These are phyloP conservation scores for Paragorgia papillata DNA, from an alignment of 92 coral and sea anemone species.

Conservation along the genomic window DNA sequence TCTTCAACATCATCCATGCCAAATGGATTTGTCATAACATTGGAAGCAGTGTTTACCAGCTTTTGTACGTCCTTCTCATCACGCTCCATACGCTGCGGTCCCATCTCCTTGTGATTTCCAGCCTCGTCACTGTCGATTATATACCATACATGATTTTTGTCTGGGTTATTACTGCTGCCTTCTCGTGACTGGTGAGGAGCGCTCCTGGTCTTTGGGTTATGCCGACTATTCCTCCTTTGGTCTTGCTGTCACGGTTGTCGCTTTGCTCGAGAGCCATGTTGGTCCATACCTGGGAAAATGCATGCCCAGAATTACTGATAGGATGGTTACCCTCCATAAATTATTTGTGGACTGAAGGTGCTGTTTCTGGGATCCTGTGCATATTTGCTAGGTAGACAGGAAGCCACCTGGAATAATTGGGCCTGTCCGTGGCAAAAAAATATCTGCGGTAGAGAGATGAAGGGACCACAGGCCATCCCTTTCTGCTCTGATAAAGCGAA, in stretches of 20 bases:
- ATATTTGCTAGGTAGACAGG: constrained; percentile 70
- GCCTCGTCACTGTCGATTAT: constrained; percentile 21
- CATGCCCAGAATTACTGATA: constrained; percentile 48
- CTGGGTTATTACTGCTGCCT: constrained; percentile 55
- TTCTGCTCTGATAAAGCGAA: constrained; percentile 66
- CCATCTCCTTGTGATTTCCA: constrained; percentile 67
- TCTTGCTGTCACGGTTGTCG: constrained; percentile 72
- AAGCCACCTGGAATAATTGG: constrained; percentile 67
- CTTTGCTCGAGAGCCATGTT: constrained; percentile 68
- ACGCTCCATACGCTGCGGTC: constrained; percentile 48
- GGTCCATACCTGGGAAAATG: constrained; percentile 56
- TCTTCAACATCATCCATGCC: constrained; percentile 45
- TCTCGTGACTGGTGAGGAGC: constrained; percentile 50
- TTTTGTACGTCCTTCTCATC: constrained; percentile 61
- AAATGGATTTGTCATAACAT: constrained; percentile 64
- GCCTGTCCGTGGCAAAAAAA: constrained; percentile 59
- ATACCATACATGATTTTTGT: constrained; percentile 48
- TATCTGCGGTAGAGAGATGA: constrained; percentile 60
- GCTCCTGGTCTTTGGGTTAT: constrained; percentile 62
- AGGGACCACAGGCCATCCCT: constrained; percentile 63
- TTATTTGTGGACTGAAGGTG: constrained; percentile 56
- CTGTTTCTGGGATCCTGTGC: constrained; percentile 56
- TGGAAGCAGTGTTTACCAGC: constrained; percentile 53
- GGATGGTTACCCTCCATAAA: constrained; percentile 49
- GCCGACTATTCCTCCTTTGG: constrained; percentile 65